These are phyloP conservation scores for Hymenochirus boettgeri DNA, from an alignment of 2,113 vertebrate genomes.

Conservation along the genomic window DNA sequence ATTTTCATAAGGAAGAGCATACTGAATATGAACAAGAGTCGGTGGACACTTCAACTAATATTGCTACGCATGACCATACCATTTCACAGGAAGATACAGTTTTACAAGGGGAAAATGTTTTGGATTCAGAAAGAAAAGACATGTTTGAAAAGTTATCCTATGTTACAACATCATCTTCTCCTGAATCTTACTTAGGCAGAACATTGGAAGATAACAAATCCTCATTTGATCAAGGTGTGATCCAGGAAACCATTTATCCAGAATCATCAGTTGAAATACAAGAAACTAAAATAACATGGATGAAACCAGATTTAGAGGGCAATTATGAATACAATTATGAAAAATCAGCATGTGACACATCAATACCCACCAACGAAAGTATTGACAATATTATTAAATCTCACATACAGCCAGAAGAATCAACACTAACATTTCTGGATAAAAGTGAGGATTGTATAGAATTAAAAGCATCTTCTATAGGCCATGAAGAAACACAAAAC, in stretches of 20 bases:
- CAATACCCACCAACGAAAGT: not conserved
- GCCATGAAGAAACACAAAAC: not conserved
- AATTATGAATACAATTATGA: constrained; percentile 18
- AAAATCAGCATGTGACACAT: constrained; percentile 5
- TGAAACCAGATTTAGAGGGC: constrained; percentile 9
- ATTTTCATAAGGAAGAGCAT: constrained; percentile 43
- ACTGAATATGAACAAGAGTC: constrained; percentile 6
- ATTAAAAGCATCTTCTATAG: not conserved
- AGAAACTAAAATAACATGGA: not conserved
- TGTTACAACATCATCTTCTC: constrained; percentile 17
- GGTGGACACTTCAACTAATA: not conserved
- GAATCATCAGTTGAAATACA: not conserved
- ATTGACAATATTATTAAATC: constrained; percentile 3
- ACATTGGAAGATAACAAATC: not conserved
- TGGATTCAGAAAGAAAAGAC: constrained; percentile 1
- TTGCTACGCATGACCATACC: not conserved
- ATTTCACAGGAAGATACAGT: not conserved
- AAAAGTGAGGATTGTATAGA: constrained; percentile 13
- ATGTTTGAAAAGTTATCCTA: constrained; percentile 13
- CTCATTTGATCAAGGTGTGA: not conserved
- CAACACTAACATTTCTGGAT: not conserved
- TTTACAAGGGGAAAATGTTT: not conserved
- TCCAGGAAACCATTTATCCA: not conserved
- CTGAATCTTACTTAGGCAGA: not conserved
- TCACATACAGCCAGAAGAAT: constrained; percentile 14